These are phyloP conservation scores for Strigamia maritima DNA, from an alignment of 2,888 invertebrate genomes.

Conservation along the genomic window DNA sequence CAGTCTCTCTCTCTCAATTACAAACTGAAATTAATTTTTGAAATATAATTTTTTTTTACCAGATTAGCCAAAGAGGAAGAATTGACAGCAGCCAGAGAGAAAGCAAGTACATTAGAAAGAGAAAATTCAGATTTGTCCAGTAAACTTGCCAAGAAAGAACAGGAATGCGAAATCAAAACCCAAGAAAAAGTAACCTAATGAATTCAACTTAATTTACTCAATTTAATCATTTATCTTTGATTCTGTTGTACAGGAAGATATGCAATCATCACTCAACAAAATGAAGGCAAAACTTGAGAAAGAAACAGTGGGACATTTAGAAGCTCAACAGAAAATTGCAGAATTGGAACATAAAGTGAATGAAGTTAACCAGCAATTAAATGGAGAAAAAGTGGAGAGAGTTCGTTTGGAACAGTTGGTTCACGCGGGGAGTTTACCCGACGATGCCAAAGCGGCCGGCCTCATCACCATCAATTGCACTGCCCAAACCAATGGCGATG, in stretches of 20 bases:
- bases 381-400: constrained; percentile 60
- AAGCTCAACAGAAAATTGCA: constrained; percentile 72
- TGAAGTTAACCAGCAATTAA: constrained; percentile 65
- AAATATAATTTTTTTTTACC: background rate
- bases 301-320: constrained; percentile 81
- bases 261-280: constrained; percentile 74
- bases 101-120: constrained; percentile 81
- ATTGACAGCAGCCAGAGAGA: constrained; percentile 76
- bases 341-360: constrained; percentile 63
- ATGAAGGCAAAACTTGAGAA: constrained; percentile 84
- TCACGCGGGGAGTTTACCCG: constrained; percentile 85
- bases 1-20: too few species aligned
- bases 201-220: too few species aligned
- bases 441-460: constrained; percentile 74
- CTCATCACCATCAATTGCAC: constrained; percentile 44
- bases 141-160: constrained; percentile 82
- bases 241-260: constrained; percentile 81
- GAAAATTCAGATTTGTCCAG: constrained; percentile 84
- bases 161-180: constrained; percentile 80
- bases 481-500: background rate
- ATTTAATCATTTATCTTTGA: too few species aligned
- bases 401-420: constrained; percentile 79
- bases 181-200: constrained; percentile 68
- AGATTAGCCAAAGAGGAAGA: constrained; percentile 88
- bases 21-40: constrained; percentile 38